These are phyloP conservation scores for Cylas formicarius DNA, from an alignment of 1,140 invertebrate genomes.

Conservation along the genomic window DNA sequence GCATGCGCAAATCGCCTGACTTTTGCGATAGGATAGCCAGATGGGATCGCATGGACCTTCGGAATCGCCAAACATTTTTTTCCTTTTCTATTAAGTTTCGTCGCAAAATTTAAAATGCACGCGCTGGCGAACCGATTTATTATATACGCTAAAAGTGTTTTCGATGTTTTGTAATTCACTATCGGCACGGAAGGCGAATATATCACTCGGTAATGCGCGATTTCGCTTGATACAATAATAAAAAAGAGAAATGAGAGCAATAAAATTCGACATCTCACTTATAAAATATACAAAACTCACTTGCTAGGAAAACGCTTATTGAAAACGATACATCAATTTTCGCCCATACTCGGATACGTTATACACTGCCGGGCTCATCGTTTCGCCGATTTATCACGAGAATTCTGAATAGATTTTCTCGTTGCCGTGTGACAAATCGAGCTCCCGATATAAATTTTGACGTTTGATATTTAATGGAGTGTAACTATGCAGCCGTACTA, in stretches of 20 bases:
- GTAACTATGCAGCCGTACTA: too few relatives aligned
- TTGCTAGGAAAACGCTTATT: slow-evolving; percentile 27
- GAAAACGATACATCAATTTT: slow-evolving; percentile 28
- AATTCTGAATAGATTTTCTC: too few relatives aligned
- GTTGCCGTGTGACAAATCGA: too few relatives aligned
- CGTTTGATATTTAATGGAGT: too few relatives aligned
- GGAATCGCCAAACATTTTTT: too few relatives aligned
- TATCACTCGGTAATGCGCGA: slow-evolving; percentile 14
- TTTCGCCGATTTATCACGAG: too few relatives aligned
- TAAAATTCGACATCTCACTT: slow-evolving; percentile 30
- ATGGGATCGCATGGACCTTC: too few relatives aligned
- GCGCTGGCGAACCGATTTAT: slow-evolving; percentile 6
- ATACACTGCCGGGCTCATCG: slow-evolving; percentile 9
- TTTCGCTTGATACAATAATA: slow-evolving; percentile 23
- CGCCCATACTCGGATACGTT: slow-evolving; percentile 1
- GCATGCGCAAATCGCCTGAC: too few relatives aligned
- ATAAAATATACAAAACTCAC: slow-evolving; percentile 24
- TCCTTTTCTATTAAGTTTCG: too few relatives aligned
- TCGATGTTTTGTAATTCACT: slow-evolving; percentile 7
- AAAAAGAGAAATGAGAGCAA: slow-evolving; percentile 28
- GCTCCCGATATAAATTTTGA: too few relatives aligned
- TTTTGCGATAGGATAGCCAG: too few relatives aligned
- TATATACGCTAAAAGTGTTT: slow-evolving; percentile 13
- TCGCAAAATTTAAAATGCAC: background rate
- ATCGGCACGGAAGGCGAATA: slow-evolving; percentile 6